phyloP scores from a whole-genome alignment of 2,113 vertebrate genomes.

The Probosciger aterrimus region DNA sequence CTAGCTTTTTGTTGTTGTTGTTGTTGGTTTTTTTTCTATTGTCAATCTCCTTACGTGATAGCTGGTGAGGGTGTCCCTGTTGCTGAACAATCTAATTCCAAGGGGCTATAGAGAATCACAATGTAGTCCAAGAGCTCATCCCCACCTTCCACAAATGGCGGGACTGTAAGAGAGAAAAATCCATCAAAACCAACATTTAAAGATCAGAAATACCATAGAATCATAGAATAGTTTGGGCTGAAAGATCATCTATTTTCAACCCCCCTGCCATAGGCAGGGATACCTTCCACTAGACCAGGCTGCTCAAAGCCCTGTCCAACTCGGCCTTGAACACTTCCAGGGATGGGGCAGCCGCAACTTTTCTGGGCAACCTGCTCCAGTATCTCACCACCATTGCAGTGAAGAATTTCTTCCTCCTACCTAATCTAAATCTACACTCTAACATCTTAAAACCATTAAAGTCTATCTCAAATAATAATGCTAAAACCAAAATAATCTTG shows the following conservation, averaged over 20 bases:
- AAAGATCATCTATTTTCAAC: not conserved
- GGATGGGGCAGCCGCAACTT: not conserved
- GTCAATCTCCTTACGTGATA: constrained; percentile 81
- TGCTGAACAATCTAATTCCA: constrained; percentile 89
- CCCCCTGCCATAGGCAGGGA: not conserved
- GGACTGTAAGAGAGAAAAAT: constrained; percentile 75
- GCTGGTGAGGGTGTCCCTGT: constrained; percentile 83
- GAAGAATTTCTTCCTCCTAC: not conserved
- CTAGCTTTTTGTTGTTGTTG: not conserved
- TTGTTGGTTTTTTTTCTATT: not conserved
- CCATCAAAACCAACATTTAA: not conserved
- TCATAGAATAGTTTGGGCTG: not conserved
- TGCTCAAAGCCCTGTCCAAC: not conserved
- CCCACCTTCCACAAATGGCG: constrained; percentile 83
- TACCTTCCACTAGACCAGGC: not conserved
- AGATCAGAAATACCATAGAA: not conserved
- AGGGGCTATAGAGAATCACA: constrained; percentile 79
- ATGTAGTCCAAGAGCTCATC: constrained; percentile 78
- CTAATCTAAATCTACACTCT: not conserved
- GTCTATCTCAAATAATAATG: not conserved
- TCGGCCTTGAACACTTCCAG: not conserved
- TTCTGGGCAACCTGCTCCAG: not conserved
- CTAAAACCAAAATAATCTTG: not conserved
- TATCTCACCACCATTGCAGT: not conserved
- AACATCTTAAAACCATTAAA: not conserved